Percentiles rank a stretch among this genome's conserved stretches.
Conservation (phyloP, 2,113 vertebrate species). For the Furnarius figulus region DNA sequence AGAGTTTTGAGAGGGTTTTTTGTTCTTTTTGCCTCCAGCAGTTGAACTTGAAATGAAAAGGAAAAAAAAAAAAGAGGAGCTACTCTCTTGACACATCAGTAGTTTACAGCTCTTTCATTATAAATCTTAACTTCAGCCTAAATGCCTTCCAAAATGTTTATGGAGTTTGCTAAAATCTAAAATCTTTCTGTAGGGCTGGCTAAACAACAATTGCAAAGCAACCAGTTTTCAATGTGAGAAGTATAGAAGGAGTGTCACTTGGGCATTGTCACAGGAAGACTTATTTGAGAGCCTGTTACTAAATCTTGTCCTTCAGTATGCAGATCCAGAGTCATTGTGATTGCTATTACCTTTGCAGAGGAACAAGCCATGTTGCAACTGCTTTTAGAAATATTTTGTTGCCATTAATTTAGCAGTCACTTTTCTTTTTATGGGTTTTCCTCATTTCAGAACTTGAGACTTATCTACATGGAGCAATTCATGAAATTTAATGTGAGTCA, state of each 20-base stretch:
- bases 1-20: neutral
- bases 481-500: constrained; percentile 56
- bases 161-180: neutral
- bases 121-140: neutral
- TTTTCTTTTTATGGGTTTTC: constrained; percentile 27
- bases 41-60: neutral
- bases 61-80: neutral
- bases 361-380: neutral
- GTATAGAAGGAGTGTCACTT: neutral
- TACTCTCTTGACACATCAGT: neutral
- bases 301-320: neutral
- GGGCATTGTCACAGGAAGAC: neutral
- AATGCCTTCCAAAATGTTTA: neutral
- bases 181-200: neutral
- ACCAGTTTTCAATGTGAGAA: neutral
- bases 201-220: neutral
- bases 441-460: constrained; percentile 12
- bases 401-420: neutral
- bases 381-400: neutral
- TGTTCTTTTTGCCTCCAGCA: neutral
- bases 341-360: neutral
- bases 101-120: neutral
- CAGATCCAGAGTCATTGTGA: neutral
- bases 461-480: neutral
- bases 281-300: neutral